Conservation (phyloP, 2,797 vertebrate species). For the Karalla daura region DNA sequence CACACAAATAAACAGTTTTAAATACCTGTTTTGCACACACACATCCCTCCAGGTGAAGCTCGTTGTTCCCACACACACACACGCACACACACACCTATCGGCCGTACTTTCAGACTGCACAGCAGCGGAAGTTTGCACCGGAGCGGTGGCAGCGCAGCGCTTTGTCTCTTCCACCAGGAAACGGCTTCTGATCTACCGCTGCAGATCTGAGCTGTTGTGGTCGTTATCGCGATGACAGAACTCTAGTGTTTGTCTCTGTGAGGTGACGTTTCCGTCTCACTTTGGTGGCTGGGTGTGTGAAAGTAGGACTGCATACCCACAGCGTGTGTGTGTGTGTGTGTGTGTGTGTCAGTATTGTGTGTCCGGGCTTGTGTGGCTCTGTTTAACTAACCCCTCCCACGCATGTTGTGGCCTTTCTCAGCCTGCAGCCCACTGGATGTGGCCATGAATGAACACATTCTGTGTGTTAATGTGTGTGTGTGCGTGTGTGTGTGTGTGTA, state of each 20-base stretch:
- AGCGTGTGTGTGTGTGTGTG: neutral
- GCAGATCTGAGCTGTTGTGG: neutral
- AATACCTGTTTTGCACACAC: too few species aligned
- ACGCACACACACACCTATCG: too few species aligned
- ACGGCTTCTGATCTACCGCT: neutral
- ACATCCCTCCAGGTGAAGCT: too few species aligned
- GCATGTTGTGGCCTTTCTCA: conserved; percentile 71
- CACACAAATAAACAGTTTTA: too few species aligned
- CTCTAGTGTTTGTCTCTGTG: neutral
- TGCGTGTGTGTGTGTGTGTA: too few species aligned
- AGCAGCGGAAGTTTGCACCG: neutral
- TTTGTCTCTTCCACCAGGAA: conserved; percentile 56
- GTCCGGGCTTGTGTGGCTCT: conserved; percentile 45
- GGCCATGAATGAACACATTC: conserved; percentile 75
- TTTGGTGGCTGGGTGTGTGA: neutral
- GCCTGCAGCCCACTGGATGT: conserved; percentile 61
- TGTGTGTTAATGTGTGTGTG: too few species aligned
- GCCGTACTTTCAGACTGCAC: neutral
- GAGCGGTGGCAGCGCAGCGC: conserved; percentile 14
- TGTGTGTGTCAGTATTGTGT: neutral
- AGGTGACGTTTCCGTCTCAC: conserved; percentile 5
- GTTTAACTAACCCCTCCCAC: conserved; percentile 80
- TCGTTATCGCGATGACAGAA: conserved; percentile 13
- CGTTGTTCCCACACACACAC: too few species aligned
- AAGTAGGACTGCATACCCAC: neutral